Base-by-base conservation (phyloP, 2,797 vertebrate genomes). In the Neoniphon sammara region DNA sequence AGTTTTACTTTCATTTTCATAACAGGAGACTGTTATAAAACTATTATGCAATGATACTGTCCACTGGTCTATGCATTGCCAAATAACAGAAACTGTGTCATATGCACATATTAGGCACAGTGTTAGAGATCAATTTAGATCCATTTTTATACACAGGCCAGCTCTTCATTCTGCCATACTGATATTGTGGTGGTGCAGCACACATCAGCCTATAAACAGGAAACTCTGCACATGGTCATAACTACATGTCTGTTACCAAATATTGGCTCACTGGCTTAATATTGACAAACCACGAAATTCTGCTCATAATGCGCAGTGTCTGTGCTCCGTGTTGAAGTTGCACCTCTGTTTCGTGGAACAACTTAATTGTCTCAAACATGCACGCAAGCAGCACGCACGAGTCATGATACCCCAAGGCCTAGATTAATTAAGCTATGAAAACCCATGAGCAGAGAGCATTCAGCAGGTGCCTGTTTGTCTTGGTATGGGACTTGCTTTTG, bases 341-440 rank as follows among this genome's bases (percentile, higher is more conserved):
- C 90, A 90, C 93, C 92, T 92, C 90, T 88, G 89, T 84, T 92
- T 91, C 85, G 71, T 73, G 84, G 89, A 93, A 94, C 91, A 91
- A 88, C 92, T 93, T 94, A 94, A 94, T 95, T 94, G 94, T 94
- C 89, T 94, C 84, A 88, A 92, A 92, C 91, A 88, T 90, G 87
- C 85, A 86, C 85, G 63, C 78, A 81, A 85, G 89, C 90, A 85
- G 86, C 87, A 91, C 85, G 87, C 89, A 89, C 82, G 71, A 93
- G 91, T 93, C 92, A 94, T 89, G 92, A 93, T 94, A 93, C 94
- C 93, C 93, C 82, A 91, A 94, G 94, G 93, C 92, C 91, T 92
- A 85, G 90, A 93, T 94, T 95, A 95, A 95, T 95, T 95, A 94
- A 93, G 91, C 91, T 87, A 84, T 94, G 89, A 93, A 94, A 92